Base-by-base conservation (phyloP, 2,888 invertebrate genomes). In the Callimorpha dominula region DNA sequence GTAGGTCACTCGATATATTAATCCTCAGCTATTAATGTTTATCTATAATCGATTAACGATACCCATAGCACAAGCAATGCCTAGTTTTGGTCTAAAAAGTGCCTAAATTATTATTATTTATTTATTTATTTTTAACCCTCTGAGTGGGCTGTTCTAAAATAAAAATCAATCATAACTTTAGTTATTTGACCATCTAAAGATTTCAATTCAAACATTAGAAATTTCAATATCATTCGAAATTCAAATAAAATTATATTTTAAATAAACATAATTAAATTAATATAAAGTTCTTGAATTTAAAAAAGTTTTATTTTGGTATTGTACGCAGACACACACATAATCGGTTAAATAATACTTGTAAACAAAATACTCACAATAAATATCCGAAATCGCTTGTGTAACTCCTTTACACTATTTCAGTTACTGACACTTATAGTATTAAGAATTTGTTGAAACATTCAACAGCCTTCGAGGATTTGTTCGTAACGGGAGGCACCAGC, bases 401-500 rank as follows among this genome's bases (percentile, higher is more conserved):
- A 57, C 8, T 60, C 40, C 15, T 40, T 42, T 66, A 72, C 67
- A 69, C 69, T 66, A 65, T 20, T 52, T 14, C 12, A 57, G 15
- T 73, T 62, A 67, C 49, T 64, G 43, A 65, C 84, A 84, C 80
- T 83, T 72, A 11, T 57, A 14, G 63, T 62, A 49, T 50, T n/a
- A 65, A 63, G 42, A 40, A 43, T 71, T 42, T 63, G 40, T 42
- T 63, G 40, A 57, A 57, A 46, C 42, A 71, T 68, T 57, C 54
- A 73, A 72, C 52, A 63, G 49, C 66, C n/a, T 67, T 49, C 15
- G 31, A 69, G 42, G 17, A 50, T 72, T 70, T 60, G 20, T 79
- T 78, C 71, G 81, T 77, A 77, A 80, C 76, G 57, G 78, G 73
- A 71, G 76, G 78, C 80, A 82, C 84, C 78, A 84, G 86, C 77